Conservation (phyloP, 2,797 vertebrate species). For the Hippoglossus hippoglossus region DNA sequence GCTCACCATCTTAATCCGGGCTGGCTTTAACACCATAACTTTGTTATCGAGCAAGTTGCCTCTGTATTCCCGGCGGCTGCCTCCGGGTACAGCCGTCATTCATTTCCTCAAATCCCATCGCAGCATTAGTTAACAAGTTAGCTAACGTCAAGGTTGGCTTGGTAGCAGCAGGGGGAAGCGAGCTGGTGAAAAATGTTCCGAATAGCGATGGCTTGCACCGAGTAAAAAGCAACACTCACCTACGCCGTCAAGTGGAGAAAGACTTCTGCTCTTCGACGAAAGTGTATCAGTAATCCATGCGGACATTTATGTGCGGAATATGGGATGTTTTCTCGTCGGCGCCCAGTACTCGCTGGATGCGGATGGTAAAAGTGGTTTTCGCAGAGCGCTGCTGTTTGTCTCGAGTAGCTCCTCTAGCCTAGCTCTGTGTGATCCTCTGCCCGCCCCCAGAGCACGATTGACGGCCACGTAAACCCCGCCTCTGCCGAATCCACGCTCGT, state of each 20-base stretch:
- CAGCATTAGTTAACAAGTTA: constrained; percentile 75
- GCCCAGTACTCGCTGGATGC: constrained; percentile 74
- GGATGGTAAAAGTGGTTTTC: constrained; percentile 77
- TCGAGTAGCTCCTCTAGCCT: constrained; percentile 75
- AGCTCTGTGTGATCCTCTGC: constrained; percentile 74
- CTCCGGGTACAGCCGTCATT: constrained; percentile 53
- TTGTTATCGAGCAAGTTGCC: constrained; percentile 54
- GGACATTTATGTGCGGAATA: constrained; percentile 72
- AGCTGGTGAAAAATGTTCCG: constrained; percentile 67
- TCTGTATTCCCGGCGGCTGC: constrained; percentile 2
- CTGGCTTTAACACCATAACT: constrained; percentile 51
- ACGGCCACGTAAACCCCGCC: constrained; percentile 65
- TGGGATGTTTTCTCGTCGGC: constrained; percentile 68
- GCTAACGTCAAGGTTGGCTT: constrained; percentile 72
- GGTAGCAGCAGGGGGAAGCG: constrained; percentile 61
- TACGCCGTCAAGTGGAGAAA: constrained; percentile 78
- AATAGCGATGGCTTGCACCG: constrained; percentile 62
- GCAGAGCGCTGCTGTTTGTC: constrained; percentile 76
- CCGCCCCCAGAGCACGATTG: constrained; percentile 76
- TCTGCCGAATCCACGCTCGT: background rate
- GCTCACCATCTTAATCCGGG: constrained; percentile 43
- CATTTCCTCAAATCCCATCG: constrained; percentile 48
- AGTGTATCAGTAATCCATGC: constrained; percentile 80
- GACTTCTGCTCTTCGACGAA: constrained; percentile 70
- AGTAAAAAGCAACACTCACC: constrained; percentile 77